Percentiles rank a stretch among this genome's conserved stretches.
Conservation (phyloP, 1,140 invertebrate species). For the Atta texana region DNA sequence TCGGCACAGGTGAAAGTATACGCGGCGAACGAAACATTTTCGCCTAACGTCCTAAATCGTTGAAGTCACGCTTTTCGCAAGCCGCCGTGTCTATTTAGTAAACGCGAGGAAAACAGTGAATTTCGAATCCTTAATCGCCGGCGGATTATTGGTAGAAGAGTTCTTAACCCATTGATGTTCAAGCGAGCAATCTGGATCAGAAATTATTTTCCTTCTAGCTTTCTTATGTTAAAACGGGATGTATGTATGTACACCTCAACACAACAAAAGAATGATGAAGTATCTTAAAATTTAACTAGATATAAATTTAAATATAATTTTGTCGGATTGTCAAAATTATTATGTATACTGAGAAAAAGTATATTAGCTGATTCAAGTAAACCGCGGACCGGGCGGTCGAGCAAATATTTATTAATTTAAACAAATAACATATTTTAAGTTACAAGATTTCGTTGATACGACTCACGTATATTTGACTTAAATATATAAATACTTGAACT, state of each 20-base stretch:
- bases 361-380: too few relatives aligned
- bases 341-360: too few relatives aligned
- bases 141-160: not conserved
- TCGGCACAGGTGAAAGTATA: slow-evolving; percentile 71
- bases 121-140: slow-evolving; percentile 4
- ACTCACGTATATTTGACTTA: too few relatives aligned
- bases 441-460: too few relatives aligned
- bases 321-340: too few relatives aligned
- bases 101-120: slow-evolving; percentile 9
- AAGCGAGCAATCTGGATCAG: not conserved
- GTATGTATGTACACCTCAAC: not conserved
- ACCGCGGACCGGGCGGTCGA: too few relatives aligned
- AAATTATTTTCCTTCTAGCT: not conserved
- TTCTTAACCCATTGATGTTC: not conserved
- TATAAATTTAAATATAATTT: too few relatives aligned
- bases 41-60: slow-evolving; percentile 68
- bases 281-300: too few relatives aligned
- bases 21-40: slow-evolving; percentile 70
- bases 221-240: not conserved
- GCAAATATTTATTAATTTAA: too few relatives aligned
- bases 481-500: too few relatives aligned
- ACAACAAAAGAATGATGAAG: too few relatives aligned
- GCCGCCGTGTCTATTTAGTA: not conserved
- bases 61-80: slow-evolving; percentile 61
- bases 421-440: too few relatives aligned